Percentiles rank a stretch among this genome's conserved stretches.
Evolutionary conservation across 2,797 vertebrate species (phyloP).

Genomic region (Enteromius treurensis): DNA sequence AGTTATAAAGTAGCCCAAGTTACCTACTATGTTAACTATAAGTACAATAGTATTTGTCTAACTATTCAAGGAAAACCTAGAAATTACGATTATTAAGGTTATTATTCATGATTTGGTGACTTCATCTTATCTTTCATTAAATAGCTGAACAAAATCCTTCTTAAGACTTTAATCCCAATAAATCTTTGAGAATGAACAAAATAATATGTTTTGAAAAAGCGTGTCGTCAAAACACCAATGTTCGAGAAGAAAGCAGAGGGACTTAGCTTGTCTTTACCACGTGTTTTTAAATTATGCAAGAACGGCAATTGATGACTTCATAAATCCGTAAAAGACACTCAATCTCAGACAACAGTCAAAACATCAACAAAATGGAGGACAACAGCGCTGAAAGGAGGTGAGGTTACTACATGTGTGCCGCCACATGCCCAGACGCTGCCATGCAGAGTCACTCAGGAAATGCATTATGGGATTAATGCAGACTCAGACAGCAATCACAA

Average conservation of each 20-base stretch:
- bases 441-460: conserved; percentile 15
- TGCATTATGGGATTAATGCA: conserved; percentile 42
- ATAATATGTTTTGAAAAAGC: not conserved
- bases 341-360: conserved; percentile 32
- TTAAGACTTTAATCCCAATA: not conserved
- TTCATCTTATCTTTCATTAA: not conserved
- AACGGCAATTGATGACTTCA: conserved; percentile 39
- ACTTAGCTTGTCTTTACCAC: conserved; percentile 38
- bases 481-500: conserved; percentile 37
- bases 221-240: not conserved
- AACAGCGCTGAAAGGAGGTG: conserved; percentile 7
- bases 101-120: not conserved
- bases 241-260: conserved; percentile 4
- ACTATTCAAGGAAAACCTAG: not conserved
- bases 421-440: conserved; percentile 31
- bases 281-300: conserved; percentile 51
- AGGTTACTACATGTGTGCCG: conserved; percentile 3
- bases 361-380: conserved; percentile 35
- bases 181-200: not conserved
- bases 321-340: conserved; percentile 33
- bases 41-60: not conserved
- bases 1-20: not conserved
- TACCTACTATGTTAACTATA: not conserved
- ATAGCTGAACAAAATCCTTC: not conserved
- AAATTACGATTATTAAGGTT: not conserved